Base-by-base conservation (phyloP, 2,888 invertebrate species). In the Dione vanillae region DNA sequence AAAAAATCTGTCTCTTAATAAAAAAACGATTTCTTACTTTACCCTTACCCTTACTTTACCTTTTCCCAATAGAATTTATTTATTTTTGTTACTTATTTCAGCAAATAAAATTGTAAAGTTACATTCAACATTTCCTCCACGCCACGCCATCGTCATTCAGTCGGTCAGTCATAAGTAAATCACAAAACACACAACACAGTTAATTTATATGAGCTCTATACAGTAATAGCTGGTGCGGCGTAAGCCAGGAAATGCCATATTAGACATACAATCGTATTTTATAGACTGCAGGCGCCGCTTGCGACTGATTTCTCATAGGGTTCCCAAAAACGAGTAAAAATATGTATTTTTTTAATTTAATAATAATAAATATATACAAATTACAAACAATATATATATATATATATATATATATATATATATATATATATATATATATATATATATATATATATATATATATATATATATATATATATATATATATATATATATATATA, bases 161-260 rank as follows among this genome's bases (percentile, higher is more conserved):
- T 52, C n/a, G 10, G 54, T 35, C 54, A 54, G 35, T 37, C 10
- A 20, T 43, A 27, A 59, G 41, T 41, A 20, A 59, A 59, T 59
- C 41, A 43, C 9, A 59, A 59, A 41, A 43, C 19, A 27, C 58
- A 58, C 40, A 54, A 58, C 40, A 54, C n/a, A 20, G 20, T 41
- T 61, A 61, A 61, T 61, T 61, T 61, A 27, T 45, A 43, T 43
- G 43, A 59, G 27, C 16, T 9, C n/a, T 27, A 19, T 16, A 47
- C 62, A 47, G 47, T 66, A 47, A 52, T 65, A 65, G 58, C 74
- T 69, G 74, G 73, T 71, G 75, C 72, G 72, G 75, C 75, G 75
- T 69, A 70, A 65, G 70, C 70, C 75, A 77, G 77, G 77, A 77
- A 77, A 76, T 77, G 61, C 77, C 77, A 73, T 72, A 76, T 77